Evolutionary conservation across 1,140 invertebrate genomes (phyloP).

Genomic region (Drosophila parvula): DNA sequence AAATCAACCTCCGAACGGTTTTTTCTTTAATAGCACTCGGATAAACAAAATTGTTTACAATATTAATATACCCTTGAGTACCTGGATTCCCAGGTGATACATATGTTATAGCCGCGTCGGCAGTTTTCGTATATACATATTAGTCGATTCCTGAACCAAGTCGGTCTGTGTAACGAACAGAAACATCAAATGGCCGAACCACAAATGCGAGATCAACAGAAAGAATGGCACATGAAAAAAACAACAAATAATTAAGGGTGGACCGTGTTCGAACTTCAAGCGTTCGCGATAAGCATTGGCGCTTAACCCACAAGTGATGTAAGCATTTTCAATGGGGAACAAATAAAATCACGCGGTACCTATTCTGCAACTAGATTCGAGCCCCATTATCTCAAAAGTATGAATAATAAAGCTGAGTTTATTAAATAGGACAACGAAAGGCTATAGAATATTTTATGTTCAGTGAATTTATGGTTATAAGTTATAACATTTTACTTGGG

Average conservation of each 20-base stretch:
- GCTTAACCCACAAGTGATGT: conserved; percentile 5
- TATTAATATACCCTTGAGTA: conserved; percentile 1
- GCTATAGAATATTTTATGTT: not conserved
- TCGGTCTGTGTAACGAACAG: conserved; percentile 71
- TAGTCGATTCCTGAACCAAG: conserved; percentile 67
- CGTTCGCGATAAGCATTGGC: conserved; percentile 11
- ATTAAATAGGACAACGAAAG: not conserved
- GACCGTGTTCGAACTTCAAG: conserved; percentile 51
- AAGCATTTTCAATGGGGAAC: conserved; percentile 1
- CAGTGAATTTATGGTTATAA: not conserved
- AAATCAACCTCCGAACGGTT: conserved; percentile 3
- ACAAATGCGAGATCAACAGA: conserved; percentile 67
- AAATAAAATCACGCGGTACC: conserved; percentile 12
- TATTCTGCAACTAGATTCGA: not conserved
- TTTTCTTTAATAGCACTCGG: not conserved
- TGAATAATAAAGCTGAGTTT: not conserved
- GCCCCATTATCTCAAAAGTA: conserved; percentile 8
- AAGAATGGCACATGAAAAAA: conserved; percentile 45
- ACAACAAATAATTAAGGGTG: conserved; percentile 47
- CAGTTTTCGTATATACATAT: conserved; percentile 53
- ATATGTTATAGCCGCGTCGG: conserved; percentile 36
- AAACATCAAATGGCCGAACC: conserved; percentile 65
- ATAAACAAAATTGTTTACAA: not conserved
- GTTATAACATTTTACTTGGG: not conserved
- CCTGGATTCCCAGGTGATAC: conserved; percentile 20